A percentile compares a stretch with the other conserved stretches of the same genome.
phyloP scores from a whole-genome alignment of 2,797 vertebrate species.

The Gymnothorax reevesii region DNA sequence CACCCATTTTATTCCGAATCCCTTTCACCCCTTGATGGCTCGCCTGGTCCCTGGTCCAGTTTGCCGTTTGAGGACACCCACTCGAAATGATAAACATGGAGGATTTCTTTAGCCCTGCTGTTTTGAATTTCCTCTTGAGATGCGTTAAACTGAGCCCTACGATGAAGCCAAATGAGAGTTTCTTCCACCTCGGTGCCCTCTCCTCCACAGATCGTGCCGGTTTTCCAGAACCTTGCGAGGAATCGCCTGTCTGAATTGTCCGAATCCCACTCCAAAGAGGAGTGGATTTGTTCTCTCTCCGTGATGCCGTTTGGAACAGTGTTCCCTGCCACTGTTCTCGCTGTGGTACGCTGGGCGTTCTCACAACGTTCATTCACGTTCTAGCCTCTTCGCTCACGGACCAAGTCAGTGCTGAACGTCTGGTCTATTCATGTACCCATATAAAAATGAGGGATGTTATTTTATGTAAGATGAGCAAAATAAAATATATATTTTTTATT shows the following conservation, averaged over 20 bases:
- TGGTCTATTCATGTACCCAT: slow-evolving; percentile 64
- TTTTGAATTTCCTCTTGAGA: slow-evolving; percentile 44
- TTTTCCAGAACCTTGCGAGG: neutral
- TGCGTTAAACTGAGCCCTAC: neutral
- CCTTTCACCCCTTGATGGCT: neutral
- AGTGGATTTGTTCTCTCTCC: neutral
- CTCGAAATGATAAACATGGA: neutral
- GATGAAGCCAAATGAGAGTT: neutral
- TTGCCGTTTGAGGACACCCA: neutral
- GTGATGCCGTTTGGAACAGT: neutral
- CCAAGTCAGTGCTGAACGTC: slow-evolving; percentile 64
- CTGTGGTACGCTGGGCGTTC: slow-evolving; percentile 29
- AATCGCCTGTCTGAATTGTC: neutral
- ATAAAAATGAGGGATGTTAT: slow-evolving; percentile 69
- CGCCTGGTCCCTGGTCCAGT: too few relatives aligned
- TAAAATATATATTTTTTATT: slow-evolving; percentile 85
- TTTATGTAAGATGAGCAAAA: slow-evolving; percentile 76
- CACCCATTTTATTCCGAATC: neutral
- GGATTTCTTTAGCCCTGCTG: slow-evolving; percentile 17
- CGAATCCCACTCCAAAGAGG: neutral
- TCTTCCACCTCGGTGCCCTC: neutral
- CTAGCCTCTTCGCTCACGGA: slow-evolving; percentile 55
- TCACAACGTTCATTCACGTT: slow-evolving; percentile 47
- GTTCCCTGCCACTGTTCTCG: neutral
- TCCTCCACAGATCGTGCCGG: neutral